Evolutionary conservation across 1,140 invertebrate species (phyloP).

Genomic region (Anastatus disparis): DNA sequence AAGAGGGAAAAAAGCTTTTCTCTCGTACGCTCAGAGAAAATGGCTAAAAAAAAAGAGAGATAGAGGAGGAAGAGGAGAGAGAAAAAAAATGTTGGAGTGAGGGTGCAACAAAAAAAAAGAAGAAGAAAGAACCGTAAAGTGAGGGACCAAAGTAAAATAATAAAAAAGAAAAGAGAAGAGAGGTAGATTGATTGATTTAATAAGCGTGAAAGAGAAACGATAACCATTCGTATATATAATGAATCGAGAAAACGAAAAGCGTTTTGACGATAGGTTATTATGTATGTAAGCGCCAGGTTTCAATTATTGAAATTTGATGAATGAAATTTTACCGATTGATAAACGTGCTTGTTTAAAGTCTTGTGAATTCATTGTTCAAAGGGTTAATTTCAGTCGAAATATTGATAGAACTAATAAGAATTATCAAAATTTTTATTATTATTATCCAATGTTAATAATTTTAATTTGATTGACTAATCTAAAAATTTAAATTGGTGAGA

Average conservation of each 20-base stretch:
- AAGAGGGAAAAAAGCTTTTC: neutral
- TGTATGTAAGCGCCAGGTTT: too few relatives aligned
- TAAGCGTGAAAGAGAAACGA: slow-evolving; percentile 29
- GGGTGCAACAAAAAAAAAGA: neutral
- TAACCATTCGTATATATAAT: slow-evolving; percentile 32
- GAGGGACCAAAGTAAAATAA: neutral
- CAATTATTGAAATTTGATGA: neutral
- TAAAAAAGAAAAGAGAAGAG: neutral
- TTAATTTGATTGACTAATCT: too few relatives aligned
- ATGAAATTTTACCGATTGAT: neutral
- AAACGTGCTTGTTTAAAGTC: too few relatives aligned
- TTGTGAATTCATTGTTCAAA: too few relatives aligned
- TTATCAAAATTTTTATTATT: too few relatives aligned
- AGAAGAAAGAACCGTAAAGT: neutral
- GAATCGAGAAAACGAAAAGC: slow-evolving; percentile 19
- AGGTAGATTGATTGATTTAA: slow-evolving; percentile 40
- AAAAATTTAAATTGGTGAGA: too few relatives aligned
- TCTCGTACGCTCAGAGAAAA: slow-evolving; percentile 26
- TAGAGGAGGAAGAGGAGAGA: neutral
- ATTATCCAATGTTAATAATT: too few relatives aligned
- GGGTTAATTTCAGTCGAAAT: too few relatives aligned
- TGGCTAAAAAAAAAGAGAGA: neutral
- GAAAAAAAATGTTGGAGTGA: neutral
- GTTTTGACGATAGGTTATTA: neutral
- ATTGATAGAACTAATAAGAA: too few relatives aligned